Percentiles rank a stretch among this genome's conserved stretches.
phyloP scores from a whole-genome alignment of 2,888 invertebrate species.

The Poecilobothrus nobilitatus region DNA sequence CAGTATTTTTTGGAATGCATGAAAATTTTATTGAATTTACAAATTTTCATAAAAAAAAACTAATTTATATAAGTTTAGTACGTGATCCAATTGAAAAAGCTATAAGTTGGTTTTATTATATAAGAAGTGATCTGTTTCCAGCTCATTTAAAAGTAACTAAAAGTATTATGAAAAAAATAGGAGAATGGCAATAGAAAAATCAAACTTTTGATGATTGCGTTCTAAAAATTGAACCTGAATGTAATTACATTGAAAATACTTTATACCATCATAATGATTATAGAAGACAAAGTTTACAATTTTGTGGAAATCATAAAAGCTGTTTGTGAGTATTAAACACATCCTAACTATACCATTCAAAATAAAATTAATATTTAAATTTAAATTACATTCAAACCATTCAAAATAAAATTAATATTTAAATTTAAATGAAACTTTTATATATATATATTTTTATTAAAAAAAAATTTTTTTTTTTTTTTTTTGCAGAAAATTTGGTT shows the following conservation, averaged over 20 bases:
- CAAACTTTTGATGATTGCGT: constrained; percentile 75
- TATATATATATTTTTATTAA: too few species aligned
- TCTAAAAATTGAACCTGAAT: constrained; percentile 67
- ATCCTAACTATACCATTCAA: too few species aligned
- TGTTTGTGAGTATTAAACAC: constrained; percentile 57
- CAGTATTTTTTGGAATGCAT: constrained; percentile 42
- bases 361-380: too few species aligned
- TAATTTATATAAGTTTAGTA: constrained; percentile 79
- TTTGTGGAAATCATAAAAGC: constrained; percentile 71
- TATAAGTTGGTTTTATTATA: constrained; percentile 80
- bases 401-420: too few species aligned
- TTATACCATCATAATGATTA: constrained; percentile 52
- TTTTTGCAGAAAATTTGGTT: constrained; percentile 31
- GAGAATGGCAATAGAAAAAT: constrained; percentile 27
- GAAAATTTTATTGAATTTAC: constrained; percentile 81
- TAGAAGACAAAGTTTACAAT: constrained; percentile 73
- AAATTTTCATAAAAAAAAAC: constrained; percentile 65
- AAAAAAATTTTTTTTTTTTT: background rate
- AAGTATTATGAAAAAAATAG: background rate
- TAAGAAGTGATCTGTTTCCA: constrained; percentile 41
- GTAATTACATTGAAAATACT: constrained; percentile 61
- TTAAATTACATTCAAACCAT: too few species aligned
- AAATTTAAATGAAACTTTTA: too few species aligned
- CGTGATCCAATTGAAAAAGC: constrained; percentile 81
- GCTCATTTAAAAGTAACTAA: background rate